Evolutionary conservation across 2,888 invertebrate genomes (phyloP), one percentile per base, ranked within the genome.

Genomic region (Heteropelma amictum): DNA sequence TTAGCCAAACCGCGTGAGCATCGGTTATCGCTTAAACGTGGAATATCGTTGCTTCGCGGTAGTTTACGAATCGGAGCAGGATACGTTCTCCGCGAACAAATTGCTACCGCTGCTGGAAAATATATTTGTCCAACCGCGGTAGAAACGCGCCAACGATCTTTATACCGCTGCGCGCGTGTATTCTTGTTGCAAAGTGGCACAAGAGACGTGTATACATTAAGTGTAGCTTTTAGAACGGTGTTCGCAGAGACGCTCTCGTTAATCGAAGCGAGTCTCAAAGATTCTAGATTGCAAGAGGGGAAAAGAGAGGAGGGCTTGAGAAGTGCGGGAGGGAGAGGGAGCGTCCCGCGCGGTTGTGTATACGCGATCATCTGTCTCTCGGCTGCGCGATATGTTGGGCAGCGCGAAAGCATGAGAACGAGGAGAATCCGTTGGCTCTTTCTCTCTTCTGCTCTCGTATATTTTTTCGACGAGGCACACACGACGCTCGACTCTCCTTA

Each of bases 401-500:
- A 47, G 49, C 64, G 42, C 42, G 21, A 40, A 38, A 49, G 60
- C 51, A 14, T 30, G 45, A 63, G 33, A 28, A 45, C 30, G 28
- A 23, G 26, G 56, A 47, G 58, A 30, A 56, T 38, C 45, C 65
- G 65, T 42, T 64, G 26, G 61, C 58, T 23, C 14, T 30, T 42
- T 74, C 53, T 63, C 26, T 58, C 45, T 19, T 21, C 42, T 10
- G 53, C 49, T 71, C 53, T 33, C 42, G 30, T 45, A 30, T 42
- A 54, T 56, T 45, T 17, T 28, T 3, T 5, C 12, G 14, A 47
- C 51, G 51, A 38, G 38, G 61, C 70, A 63, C 79, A 74, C 76
- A 78, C 73, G 78, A 78, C 76, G 81, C 80, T 78, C 80, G 80
- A 79, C 80, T 76, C 68, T 76, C 72, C 77, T 76, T 79, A 73